Evolutionary conservation across 37 sponge, comb jelly and placozoan genomes (phyloP).

Genomic region (Bolinopsis microptera): DNA sequence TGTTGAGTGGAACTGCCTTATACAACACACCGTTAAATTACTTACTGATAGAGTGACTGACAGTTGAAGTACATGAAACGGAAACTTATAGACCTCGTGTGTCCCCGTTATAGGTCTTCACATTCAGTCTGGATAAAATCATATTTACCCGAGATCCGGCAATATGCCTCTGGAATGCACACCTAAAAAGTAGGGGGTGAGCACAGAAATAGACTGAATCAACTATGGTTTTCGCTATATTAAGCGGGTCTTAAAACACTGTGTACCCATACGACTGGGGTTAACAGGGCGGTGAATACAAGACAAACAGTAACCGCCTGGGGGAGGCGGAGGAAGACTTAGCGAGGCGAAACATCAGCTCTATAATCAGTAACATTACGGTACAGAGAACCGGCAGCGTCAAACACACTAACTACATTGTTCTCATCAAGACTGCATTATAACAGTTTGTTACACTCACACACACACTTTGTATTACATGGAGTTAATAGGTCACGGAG

Average conservation of each 20-base stretch:
- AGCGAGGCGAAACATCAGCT: neutral
- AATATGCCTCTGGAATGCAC: neutral
- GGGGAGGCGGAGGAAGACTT: neutral
- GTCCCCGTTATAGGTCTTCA: neutral
- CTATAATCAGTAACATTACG: neutral
- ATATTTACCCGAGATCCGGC: neutral
- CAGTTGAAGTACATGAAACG: no score
- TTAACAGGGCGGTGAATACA: neutral
- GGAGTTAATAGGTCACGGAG: no score
- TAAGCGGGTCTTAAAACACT: neutral
- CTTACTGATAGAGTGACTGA: no score
- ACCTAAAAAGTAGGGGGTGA: neutral
- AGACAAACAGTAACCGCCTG: neutral
- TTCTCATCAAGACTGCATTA: neutral
- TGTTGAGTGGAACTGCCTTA: no score
- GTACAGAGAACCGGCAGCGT: no score
- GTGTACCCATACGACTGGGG: neutral
- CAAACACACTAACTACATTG: neutral
- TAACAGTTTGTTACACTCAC: no score
- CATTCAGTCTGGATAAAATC: neutral
- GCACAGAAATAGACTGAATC: neutral
- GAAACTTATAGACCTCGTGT: no score
- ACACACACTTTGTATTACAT: no score
- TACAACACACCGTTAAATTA: no score
- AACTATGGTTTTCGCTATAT: neutral